A percentile compares a stretch with the other conserved stretches of the same genome.
phyloP scores from a whole-genome alignment of 92 coral and sea anemone species.

The Phenganax stokvisi region DNA sequence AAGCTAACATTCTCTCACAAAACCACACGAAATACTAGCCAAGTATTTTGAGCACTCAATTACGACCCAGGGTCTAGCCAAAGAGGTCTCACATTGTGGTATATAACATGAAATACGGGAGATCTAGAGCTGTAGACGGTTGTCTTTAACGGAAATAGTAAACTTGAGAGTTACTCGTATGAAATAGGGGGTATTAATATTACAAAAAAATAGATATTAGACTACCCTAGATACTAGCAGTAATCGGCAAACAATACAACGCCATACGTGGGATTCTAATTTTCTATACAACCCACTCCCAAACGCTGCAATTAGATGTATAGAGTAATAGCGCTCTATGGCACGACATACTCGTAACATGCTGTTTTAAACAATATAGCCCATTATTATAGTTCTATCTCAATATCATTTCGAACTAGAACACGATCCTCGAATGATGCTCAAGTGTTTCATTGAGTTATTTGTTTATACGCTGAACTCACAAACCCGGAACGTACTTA shows the following conservation, averaged over 20 bases:
- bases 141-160: slow-evolving; percentile 7
- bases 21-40: neutral
- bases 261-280: neutral
- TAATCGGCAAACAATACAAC: neutral
- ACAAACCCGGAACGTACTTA: neutral
- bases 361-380: slow-evolving; percentile 14
- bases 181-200: neutral
- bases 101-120: neutral
- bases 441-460: neutral
- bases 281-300: neutral
- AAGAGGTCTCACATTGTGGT: neutral
- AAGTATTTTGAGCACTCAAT: neutral
- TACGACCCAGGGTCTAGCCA: no score
- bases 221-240: neutral
- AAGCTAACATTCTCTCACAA: neutral
- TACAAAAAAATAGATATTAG: neutral
- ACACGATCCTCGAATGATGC: neutral
- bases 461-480: neutral
- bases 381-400: neutral
- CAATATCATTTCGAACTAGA: neutral
- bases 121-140: neutral
- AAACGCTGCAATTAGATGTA: neutral
- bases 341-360: neutral
- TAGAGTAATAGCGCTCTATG: neutral
- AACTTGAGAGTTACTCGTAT: neutral